A percentile compares a stretch with the other conserved stretches of the same genome.
Conservation (phyloP, 2,113 vertebrate genomes). For the Erinaceus europaeus region DNA sequence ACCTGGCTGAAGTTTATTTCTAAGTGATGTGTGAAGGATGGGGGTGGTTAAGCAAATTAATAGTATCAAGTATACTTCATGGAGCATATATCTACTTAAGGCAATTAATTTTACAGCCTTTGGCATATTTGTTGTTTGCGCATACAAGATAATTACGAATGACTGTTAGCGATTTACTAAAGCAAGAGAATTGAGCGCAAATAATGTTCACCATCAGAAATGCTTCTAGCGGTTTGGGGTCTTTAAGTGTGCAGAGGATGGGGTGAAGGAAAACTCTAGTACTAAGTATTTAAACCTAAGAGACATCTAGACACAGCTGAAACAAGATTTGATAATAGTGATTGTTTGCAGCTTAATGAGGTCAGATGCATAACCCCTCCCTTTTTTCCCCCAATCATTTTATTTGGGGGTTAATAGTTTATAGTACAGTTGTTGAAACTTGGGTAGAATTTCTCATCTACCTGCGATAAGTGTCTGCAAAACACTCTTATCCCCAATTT, state of each 20-base stretch:
- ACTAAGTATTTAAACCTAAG: not conserved
- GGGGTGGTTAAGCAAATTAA: constrained; percentile 43
- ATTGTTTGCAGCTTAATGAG: not conserved
- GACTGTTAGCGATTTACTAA: constrained; percentile 24
- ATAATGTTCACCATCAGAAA: constrained; percentile 10
- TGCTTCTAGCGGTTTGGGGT: not conserved
- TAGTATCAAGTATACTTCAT: constrained; percentile 13
- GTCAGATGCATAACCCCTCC: too few relatives aligned
- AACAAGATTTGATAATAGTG: not conserved
- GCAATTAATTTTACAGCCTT: constrained; percentile 41
- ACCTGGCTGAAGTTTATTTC: constrained; percentile 49
- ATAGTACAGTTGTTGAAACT: too few relatives aligned
- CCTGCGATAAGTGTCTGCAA: too few relatives aligned
- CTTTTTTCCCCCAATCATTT: too few relatives aligned
- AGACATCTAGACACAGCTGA: constrained; percentile 29
- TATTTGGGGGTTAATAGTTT: too few relatives aligned
- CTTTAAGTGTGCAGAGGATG: not conserved
- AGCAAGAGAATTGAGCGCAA: constrained; percentile 14
- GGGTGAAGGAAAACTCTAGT: constrained; percentile 1
- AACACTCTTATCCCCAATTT: too few relatives aligned
- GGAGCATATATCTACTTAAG: constrained; percentile 36
- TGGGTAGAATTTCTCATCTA: too few relatives aligned
- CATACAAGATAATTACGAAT: constrained; percentile 19
- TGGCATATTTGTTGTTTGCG: constrained; percentile 32
- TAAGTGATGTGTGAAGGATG: constrained; percentile 21